Evolutionary conservation across 2,888 invertebrate genomes (phyloP).

Genomic region (Melolontha melolontha): DNA sequence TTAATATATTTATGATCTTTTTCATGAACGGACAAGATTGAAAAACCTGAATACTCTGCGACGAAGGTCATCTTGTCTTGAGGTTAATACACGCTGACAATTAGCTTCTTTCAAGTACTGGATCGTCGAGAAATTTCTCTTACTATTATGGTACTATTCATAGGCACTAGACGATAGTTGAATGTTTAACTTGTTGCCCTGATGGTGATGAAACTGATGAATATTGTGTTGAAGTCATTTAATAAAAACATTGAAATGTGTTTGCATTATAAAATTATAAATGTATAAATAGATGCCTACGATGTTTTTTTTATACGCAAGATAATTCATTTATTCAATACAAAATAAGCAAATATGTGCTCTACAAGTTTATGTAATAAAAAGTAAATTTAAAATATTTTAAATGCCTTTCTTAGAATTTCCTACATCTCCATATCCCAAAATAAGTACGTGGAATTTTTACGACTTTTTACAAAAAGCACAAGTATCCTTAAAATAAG

Average conservation of each 20-base stretch:
- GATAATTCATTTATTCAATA: no score
- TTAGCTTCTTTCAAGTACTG: slow-evolving; percentile 20
- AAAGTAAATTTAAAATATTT: no score
- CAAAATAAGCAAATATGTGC: no score
- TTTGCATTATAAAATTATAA: no score
- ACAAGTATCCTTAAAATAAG: slow-evolving; percentile 3
- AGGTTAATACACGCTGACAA: slow-evolving; percentile 47
- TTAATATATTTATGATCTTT: slow-evolving; percentile 24
- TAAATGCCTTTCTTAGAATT: background rate
- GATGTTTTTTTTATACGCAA: no score
- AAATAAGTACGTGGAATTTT: slow-evolving; percentile 5
- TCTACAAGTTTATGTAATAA: no score
- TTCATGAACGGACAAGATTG: slow-evolving; percentile 47
- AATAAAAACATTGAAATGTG: no score
- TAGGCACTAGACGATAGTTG: background rate
- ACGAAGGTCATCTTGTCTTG: slow-evolving; percentile 49
- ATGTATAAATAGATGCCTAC: no score
- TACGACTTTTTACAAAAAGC: background rate
- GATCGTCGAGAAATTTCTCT: slow-evolving; percentile 28
- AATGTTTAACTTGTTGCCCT: background rate
- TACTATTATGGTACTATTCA: slow-evolving; percentile 25
- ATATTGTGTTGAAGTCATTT: no score
- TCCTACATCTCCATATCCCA: background rate
- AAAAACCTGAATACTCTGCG: slow-evolving; percentile 42
- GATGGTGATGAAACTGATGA: no score